Percentiles rank a stretch among this genome's conserved stretches.
Evolutionary conservation across 2,797 vertebrate species (phyloP).

Genomic region (Coregonus ussuriensis): DNA sequence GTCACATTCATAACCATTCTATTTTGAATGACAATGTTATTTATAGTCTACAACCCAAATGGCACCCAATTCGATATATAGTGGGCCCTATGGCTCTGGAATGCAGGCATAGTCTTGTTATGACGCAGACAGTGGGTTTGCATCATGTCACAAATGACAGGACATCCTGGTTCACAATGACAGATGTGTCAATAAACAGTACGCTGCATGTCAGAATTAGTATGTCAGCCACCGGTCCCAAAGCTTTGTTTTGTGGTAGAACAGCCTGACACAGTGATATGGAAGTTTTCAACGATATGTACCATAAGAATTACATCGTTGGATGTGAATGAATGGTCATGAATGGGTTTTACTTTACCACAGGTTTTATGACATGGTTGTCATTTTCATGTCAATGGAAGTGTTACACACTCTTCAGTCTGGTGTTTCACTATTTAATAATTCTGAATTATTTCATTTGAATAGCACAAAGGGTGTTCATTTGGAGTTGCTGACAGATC

Average conservation of each 20-base stretch:
- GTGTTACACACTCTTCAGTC: not conserved
- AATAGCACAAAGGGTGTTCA: not conserved
- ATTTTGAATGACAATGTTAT: too few species aligned
- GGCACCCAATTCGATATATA: too few species aligned
- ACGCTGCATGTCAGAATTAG: too few species aligned
- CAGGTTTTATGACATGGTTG: not conserved
- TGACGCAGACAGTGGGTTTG: not conserved
- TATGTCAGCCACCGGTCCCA: too few species aligned
- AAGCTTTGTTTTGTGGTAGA: too few species aligned
- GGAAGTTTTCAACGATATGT: not conserved
- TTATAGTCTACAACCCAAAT: too few species aligned
- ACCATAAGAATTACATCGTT: not conserved
- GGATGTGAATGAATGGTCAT: not conserved
- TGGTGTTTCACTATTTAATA: not conserved
- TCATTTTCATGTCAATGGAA: not conserved
- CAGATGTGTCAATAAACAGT: too few species aligned
- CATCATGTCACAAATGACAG: not conserved
- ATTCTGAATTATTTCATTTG: not conserved
- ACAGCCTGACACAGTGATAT: too few species aligned
- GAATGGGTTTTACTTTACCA: not conserved
- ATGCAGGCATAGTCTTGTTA: not conserved
- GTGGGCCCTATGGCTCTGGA: too few species aligned
- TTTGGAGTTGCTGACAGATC: not conserved
- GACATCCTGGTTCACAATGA: too few species aligned
- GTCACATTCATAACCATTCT: too few species aligned